phyloP scores from a whole-genome alignment of 2,113 vertebrate species.

The Zeus faber region DNA sequence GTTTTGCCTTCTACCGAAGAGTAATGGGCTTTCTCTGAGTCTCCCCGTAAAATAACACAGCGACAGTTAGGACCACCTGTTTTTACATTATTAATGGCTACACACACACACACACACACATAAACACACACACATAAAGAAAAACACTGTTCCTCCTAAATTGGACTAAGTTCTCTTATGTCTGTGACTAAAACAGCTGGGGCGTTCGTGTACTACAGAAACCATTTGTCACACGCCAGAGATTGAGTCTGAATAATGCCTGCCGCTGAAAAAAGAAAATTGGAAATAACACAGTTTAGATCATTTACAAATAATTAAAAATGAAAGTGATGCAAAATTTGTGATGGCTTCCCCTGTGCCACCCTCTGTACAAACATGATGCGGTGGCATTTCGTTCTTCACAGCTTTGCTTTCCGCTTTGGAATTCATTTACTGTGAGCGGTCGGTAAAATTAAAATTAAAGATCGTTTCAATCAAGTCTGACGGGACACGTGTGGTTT shows the following conservation, averaged over 20 bases:
- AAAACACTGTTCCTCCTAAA: slow-evolving; percentile 21
- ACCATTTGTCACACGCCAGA: slow-evolving; percentile 56
- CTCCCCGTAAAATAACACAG: slow-evolving; percentile 44
- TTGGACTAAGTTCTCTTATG: slow-evolving; percentile 42
- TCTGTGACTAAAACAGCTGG: slow-evolving; percentile 25
- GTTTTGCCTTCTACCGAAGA: slow-evolving; percentile 34
- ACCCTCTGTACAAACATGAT: slow-evolving; percentile 2
- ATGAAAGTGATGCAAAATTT: no score
- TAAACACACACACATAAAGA: slow-evolving; percentile 11
- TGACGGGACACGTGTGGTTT: slow-evolving; percentile 19
- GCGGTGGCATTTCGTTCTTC: neutral
- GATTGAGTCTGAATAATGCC: no score
- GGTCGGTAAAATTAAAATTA: slow-evolving; percentile 15
- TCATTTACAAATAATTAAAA: no score
- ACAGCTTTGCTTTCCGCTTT: neutral
- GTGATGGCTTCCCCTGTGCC: slow-evolving; percentile 21
- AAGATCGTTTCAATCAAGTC: slow-evolving; percentile 24
- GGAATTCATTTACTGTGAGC: neutral
- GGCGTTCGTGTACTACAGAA: slow-evolving; percentile 38
- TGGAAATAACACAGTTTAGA: no score
- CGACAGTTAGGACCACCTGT: slow-evolving; percentile 43
- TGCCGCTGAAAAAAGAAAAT: no score
- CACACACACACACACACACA: slow-evolving; percentile 5
- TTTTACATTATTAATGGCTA: slow-evolving; percentile 55
- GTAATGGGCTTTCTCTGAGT: slow-evolving; percentile 51